phyloP scores from a whole-genome alignment of 2,797 vertebrate genomes.

The Valencia hispanica region DNA sequence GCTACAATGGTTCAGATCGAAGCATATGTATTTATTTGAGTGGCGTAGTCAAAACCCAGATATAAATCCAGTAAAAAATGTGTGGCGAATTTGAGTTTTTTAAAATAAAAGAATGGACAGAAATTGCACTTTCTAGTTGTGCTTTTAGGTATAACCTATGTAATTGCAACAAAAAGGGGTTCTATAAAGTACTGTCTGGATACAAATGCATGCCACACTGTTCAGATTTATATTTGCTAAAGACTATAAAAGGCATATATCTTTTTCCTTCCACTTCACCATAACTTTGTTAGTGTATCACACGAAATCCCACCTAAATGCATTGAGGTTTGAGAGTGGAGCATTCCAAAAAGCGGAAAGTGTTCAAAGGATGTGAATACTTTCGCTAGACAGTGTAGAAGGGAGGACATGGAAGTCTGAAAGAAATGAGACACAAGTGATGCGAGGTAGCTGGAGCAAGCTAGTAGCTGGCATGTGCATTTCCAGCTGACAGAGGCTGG shows the following conservation, averaged over 20 bases:
- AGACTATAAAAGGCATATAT: too few species aligned
- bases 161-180: neutral
- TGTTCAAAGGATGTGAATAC: constrained; percentile 21
- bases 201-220: neutral
- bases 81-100: neutral
- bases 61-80: neutral
- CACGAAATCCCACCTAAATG: too few species aligned
- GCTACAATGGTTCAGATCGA: neutral
- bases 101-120: neutral
- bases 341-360: too few species aligned
- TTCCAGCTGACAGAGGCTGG: constrained; percentile 53
- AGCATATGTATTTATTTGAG: too few species aligned
- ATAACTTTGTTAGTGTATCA: too few species aligned
- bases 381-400: constrained; percentile 51
- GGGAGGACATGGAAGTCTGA: constrained; percentile 49
- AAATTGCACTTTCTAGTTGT: neutral
- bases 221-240: neutral
- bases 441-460: constrained; percentile 64
- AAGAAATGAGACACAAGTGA: constrained; percentile 75
- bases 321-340: too few species aligned
- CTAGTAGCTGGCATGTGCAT: constrained; percentile 46
- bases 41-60: constrained; percentile 1
- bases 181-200: neutral
- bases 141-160: neutral
- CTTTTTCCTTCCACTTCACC: too few species aligned